Percentiles rank a stretch among this genome's conserved stretches.
Conservation (phyloP, 2,888 invertebrate species). For the Fragum whitleyi region DNA sequence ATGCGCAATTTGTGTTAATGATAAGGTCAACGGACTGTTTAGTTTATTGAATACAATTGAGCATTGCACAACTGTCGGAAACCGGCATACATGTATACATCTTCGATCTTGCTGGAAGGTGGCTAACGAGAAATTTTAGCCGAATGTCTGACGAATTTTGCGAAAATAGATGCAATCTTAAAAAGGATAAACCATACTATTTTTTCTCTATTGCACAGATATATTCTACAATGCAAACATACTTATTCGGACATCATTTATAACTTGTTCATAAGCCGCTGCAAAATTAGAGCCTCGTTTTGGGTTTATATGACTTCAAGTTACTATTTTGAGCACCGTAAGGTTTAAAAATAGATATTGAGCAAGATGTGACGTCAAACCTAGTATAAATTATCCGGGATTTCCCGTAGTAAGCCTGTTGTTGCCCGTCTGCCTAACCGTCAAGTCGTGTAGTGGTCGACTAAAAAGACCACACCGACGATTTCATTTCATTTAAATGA, state of each 20-base stretch:
- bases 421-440: conserved; percentile 80
- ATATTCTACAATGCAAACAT: too few species aligned
- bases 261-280: too few species aligned
- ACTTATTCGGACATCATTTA: too few species aligned
- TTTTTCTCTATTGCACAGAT: too few species aligned
- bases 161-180: too few species aligned
- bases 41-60: background rate
- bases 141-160: background rate
- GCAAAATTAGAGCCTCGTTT: conserved; percentile 7
- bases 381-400: conserved; percentile 76
- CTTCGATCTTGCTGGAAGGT: conserved; percentile 1
- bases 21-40: too few species aligned
- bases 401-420: conserved; percentile 75
- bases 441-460: conserved; percentile 76
- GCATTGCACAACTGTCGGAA: conserved; percentile 5
- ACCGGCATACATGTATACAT: background rate
- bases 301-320: background rate
- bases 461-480: conserved; percentile 77
- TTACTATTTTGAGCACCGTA: conserved; percentile 16
- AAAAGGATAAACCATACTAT: too few species aligned
- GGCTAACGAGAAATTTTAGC: background rate
- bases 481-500: conserved; percentile 66
- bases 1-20: too few species aligned
- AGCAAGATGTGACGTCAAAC: conserved; percentile 68
- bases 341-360: background rate